Conservation (phyloP, 1,140 invertebrate species). For the Ganaspis sp. region DNA sequence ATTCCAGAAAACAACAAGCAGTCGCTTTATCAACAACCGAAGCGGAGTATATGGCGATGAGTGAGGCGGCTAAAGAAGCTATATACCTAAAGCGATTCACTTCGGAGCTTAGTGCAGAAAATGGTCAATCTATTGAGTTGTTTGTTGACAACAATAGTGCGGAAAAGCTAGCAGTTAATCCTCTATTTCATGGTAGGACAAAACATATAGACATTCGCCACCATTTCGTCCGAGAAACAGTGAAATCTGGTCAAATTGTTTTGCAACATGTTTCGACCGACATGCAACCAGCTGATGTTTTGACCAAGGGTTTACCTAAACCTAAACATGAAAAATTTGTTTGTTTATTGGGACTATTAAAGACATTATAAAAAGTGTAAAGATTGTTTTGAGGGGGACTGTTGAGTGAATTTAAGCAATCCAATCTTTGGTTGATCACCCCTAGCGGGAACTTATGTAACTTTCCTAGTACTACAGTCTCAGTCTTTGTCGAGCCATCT, state of each 20-base stretch:
- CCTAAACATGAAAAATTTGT: not conserved
- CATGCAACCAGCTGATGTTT: not conserved
- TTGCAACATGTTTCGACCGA: not conserved
- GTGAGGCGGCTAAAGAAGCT: not conserved
- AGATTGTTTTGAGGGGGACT: constrained; percentile 1
- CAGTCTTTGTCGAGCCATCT: not conserved
- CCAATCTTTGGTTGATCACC: not conserved
- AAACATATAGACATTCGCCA: constrained; percentile 39
- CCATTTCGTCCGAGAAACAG: not conserved
- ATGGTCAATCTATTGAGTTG: not conserved
- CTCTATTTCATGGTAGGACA: constrained; percentile 12
- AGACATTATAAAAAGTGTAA: not conserved
- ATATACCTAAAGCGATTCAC: not conserved
- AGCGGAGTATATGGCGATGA: too few relatives aligned
- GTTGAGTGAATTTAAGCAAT: not conserved
- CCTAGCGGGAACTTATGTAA: not conserved
- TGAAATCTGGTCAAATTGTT: not conserved
- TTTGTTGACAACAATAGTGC: not conserved
- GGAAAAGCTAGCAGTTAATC: constrained; percentile 19
- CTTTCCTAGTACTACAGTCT: too few relatives aligned
- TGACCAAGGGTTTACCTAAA: not conserved
- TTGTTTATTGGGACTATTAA: not conserved
- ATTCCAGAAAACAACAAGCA: constrained; percentile 32
- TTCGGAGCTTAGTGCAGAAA: not conserved
- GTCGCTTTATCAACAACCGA: not conserved